Evolutionary conservation across 1,140 invertebrate species (phyloP).

Genomic region (Heliothis virescens): DNA sequence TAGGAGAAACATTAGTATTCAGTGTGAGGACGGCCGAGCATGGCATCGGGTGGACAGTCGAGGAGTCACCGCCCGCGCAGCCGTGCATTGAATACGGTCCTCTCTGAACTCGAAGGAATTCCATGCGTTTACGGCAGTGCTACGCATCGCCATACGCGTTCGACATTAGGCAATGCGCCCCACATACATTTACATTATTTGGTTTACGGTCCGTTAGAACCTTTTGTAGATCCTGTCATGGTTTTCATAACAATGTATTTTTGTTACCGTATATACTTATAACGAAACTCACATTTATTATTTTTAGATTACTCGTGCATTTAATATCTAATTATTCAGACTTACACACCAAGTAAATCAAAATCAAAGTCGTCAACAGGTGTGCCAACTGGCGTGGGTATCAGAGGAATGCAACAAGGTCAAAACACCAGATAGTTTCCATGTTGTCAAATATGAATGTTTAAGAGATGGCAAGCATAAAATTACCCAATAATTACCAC

Average conservation of each 20-base stretch:
- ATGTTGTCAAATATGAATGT: slow-evolving; percentile 16
- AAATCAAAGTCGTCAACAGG: slow-evolving; percentile 33
- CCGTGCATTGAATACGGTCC: slow-evolving; percentile 80
- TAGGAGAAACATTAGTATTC: slow-evolving; percentile 79
- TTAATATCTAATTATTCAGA: not conserved
- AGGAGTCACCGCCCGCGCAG: slow-evolving; percentile 78
- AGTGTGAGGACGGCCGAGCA: slow-evolving; percentile 59
- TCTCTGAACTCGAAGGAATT: slow-evolving; percentile 62
- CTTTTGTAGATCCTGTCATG: slow-evolving; percentile 56
- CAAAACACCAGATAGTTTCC: slow-evolving; percentile 10
- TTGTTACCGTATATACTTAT: slow-evolving; percentile 13
- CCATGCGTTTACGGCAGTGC: slow-evolving; percentile 66
- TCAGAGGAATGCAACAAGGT: slow-evolving; percentile 32
- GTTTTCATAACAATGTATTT: slow-evolving; percentile 40
- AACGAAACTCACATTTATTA: not conserved
- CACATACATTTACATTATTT: slow-evolving; percentile 77
- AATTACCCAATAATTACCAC: not conserved
- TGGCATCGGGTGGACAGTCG: slow-evolving; percentile 72
- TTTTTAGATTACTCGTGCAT: not conserved
- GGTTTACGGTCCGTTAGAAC: slow-evolving; percentile 71
- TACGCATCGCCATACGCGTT: slow-evolving; percentile 71
- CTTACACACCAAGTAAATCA: not conserved
- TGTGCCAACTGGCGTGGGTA: slow-evolving; percentile 33
- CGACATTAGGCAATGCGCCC: slow-evolving; percentile 74
- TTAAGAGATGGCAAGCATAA: not conserved